Evolutionary conservation across 2,113 vertebrate species (phyloP).

Genomic region (Steatornis caripensis): DNA sequence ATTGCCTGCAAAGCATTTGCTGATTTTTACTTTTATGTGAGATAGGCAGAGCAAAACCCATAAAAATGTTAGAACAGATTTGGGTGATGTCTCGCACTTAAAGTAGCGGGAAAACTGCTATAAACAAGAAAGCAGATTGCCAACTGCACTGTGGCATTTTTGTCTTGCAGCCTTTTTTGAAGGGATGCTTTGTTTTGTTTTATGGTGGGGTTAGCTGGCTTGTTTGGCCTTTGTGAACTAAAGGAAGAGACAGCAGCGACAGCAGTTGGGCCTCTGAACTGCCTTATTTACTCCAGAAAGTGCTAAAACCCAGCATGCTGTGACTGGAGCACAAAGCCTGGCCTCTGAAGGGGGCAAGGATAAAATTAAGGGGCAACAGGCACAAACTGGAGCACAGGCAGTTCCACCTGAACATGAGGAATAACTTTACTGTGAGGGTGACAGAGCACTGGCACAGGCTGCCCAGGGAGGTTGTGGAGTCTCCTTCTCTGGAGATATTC

Average conservation of each 20-base stretch:
- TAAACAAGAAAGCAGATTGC: background rate
- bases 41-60: background rate
- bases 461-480: too few species aligned
- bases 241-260: background rate
- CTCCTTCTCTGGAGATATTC: too few species aligned
- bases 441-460: too few species aligned
- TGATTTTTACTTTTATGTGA: background rate
- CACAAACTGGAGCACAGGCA: too few species aligned
- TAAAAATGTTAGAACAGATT: background rate
- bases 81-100: background rate
- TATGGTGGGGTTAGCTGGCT: background rate
- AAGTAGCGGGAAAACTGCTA: background rate
- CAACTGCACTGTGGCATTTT: background rate
- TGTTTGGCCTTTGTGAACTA: background rate
- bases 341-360: too few species aligned
- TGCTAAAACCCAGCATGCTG: background rate
- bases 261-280: background rate
- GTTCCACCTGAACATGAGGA: too few species aligned
- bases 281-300: background rate
- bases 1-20: background rate
- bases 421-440: too few species aligned
- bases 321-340: background rate
- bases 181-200: background rate
- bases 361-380: too few species aligned
- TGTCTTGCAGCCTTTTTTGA: background rate